phyloP scores from a whole-genome alignment of 2,797 vertebrate genomes.

The Parotocinclus haroldoi region DNA sequence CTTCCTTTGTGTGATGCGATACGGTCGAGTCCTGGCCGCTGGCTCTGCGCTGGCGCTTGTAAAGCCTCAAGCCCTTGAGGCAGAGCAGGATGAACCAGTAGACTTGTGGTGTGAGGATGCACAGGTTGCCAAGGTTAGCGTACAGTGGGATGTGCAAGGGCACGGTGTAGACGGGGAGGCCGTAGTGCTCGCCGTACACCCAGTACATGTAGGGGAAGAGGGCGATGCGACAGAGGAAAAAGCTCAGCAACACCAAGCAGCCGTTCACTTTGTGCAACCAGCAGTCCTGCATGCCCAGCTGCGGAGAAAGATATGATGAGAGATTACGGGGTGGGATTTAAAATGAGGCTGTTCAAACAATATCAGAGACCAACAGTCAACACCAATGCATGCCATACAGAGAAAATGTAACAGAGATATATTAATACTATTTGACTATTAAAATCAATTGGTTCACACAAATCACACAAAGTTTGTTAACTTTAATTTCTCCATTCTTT shows the following conservation, averaged over 20 bases:
- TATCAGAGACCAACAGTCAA: too few relatives aligned
- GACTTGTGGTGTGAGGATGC: conserved; percentile 91
- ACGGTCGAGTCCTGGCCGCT: conserved; percentile 24
- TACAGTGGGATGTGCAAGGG: conserved; percentile 85
- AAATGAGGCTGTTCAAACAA: too few relatives aligned
- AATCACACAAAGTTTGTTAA: too few relatives aligned
- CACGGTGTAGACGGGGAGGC: conserved; percentile 78
- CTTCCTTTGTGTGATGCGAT: conserved; percentile 54
- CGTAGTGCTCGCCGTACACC: conserved; percentile 79
- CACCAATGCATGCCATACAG: too few relatives aligned
- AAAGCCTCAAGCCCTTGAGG: conserved; percentile 85
- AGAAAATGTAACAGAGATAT: too few relatives aligned
- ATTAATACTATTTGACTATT: too few relatives aligned
- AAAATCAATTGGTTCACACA: too few relatives aligned
- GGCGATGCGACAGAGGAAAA: conserved; percentile 89
- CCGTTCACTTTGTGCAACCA: conserved; percentile 91
- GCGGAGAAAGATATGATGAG: conserved; percentile 11
- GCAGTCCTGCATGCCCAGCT: conserved; percentile 83
- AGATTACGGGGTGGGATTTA: not conserved
- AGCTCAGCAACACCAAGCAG: conserved; percentile 83
- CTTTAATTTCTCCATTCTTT: too few relatives aligned
- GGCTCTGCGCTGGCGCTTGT: conserved; percentile 64
- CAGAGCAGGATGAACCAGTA: conserved; percentile 96
- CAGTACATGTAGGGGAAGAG: conserved; percentile 98
- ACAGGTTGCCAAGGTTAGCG: conserved; percentile 82